Percentiles rank a stretch among this genome's conserved stretches.
phyloP scores from a whole-genome alignment of 2,797 vertebrate genomes.

The Neomorphus geoffroyi region DNA sequence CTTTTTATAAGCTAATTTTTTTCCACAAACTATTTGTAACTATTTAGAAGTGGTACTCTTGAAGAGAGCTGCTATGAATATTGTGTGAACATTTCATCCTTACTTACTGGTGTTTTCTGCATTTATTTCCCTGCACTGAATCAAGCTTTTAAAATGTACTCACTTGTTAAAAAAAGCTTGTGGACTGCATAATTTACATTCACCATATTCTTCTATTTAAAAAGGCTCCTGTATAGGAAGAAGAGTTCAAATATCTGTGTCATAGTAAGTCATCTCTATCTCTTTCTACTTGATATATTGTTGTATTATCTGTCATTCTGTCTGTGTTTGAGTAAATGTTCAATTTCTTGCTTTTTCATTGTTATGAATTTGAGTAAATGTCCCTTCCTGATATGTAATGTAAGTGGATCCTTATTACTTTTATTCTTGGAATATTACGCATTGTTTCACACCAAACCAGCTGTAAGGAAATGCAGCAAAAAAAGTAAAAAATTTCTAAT shows the following conservation, averaged over 20 bases:
- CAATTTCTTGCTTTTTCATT: conserved; percentile 16
- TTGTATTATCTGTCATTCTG: not conserved
- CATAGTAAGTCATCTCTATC: not conserved
- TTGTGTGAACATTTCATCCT: too few species aligned
- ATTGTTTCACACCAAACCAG: conserved; percentile 39
- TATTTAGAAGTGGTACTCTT: not conserved
- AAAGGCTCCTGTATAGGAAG: not conserved
- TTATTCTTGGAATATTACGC: not conserved
- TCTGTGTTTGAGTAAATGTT: not conserved
- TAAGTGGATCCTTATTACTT: conserved; percentile 12
- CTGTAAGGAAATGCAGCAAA: not conserved
- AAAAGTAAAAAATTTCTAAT: conserved; percentile 12
- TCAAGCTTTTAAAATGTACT: not conserved
- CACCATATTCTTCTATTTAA: not conserved
- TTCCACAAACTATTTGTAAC: not conserved
- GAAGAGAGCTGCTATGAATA: not conserved
- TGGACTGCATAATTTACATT: not conserved
- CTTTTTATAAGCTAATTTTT: not conserved
- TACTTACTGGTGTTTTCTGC: not conserved
- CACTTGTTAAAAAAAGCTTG: not conserved
- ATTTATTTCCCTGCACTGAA: not conserved
- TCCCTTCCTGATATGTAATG: not conserved
- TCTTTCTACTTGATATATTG: not conserved
- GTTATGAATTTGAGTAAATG: conserved; percentile 17
- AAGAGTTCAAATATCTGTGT: not conserved